Base-by-base conservation (phyloP, 2,113 vertebrate genomes). In the Chamaetylas fuelleborni region DNA sequence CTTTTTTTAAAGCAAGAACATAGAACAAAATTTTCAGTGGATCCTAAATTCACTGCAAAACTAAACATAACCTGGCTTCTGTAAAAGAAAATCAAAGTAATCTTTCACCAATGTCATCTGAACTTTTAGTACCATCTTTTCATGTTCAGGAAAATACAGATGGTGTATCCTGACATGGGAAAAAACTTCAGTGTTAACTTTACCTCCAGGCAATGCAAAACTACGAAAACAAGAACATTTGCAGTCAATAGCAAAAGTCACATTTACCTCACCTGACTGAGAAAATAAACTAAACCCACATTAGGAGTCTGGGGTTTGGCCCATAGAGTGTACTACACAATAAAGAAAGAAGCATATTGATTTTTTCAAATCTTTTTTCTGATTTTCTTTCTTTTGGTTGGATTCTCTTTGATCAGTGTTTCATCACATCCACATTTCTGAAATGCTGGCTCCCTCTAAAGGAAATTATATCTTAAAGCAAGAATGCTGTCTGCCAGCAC, bases 381-480 rank as follows among this genome's bases (percentile, higher is more conserved):
- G 19, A 53, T 48, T 72, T 73, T 61, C 38, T 50, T 71, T 58
- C n/a, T 56, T 71, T 69, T 62, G 43, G 5, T 14, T 79, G n/a
- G 26, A 81, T 80, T 86, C 43, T 11, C 45, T 54, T 47, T 56
- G 22, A 50, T 50, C 17, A 66, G 54, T 11, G 61, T 91, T 79
- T 56, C 16, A 82, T 58, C 14, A 47, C 31, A 14, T 51, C n/a
- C 61, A 48, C 80, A 95, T 95, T 93, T 86, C 66, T 96, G 85
- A 94, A 92, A 66, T 64, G 33, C 70, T 95, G 67, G 92, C 82
- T 85, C 97, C 98, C 97, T 80, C 97, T 98, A 92, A 65, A 66
- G 96, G 93, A 90, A 56, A 91, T 34, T n/a, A 2, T 14, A 71
- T 57, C 86, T 81, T 51, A 86, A 76, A 79, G 47, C 53, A 69